Percentiles rank a stretch among this genome's conserved stretches.
phyloP scores from a whole-genome alignment of 2,888 invertebrate genomes.

The Mythimna vitellina region DNA sequence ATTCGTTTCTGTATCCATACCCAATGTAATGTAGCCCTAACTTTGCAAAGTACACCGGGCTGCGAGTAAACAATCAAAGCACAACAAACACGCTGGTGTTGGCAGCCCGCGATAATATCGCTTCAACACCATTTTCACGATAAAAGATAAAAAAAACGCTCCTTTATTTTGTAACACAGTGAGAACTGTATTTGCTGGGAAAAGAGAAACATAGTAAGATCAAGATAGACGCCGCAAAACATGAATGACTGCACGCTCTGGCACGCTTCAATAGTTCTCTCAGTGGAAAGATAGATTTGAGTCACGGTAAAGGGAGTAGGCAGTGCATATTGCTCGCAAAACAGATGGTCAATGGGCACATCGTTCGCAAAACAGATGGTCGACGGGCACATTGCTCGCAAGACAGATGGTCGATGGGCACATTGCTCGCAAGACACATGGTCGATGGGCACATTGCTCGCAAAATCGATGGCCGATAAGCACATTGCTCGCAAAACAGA shows the following conservation, averaged over 20 bases:
- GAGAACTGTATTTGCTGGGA: not conserved
- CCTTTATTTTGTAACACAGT: constrained; percentile 27
- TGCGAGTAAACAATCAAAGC: constrained; percentile 41
- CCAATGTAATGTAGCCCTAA: constrained; percentile 7
- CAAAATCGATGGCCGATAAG: too few species aligned
- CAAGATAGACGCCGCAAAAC: constrained; percentile 7
- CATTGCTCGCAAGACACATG: too few species aligned
- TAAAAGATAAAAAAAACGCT: constrained; percentile 36
- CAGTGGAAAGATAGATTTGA: not conserved
- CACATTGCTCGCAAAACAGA: too few species aligned
- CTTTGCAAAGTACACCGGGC: constrained; percentile 27
- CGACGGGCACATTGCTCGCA: too few species aligned
- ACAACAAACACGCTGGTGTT: constrained; percentile 27
- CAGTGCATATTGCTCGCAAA: too few species aligned
- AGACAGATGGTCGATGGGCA: too few species aligned
- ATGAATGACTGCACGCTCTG: constrained; percentile 3
- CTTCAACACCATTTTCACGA: constrained; percentile 24
- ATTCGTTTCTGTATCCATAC: constrained; percentile 13
- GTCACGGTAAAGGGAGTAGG: not conserved
- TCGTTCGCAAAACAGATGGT: too few species aligned
- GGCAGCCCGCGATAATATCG: constrained; percentile 25
- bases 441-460: too few species aligned
- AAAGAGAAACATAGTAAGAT: constrained; percentile 8
- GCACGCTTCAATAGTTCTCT: not conserved
- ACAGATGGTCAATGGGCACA: too few species aligned